Conservation (phyloP, 64 coral and sea anemone genomes). For the Stichodactyla mertensii region DNA sequence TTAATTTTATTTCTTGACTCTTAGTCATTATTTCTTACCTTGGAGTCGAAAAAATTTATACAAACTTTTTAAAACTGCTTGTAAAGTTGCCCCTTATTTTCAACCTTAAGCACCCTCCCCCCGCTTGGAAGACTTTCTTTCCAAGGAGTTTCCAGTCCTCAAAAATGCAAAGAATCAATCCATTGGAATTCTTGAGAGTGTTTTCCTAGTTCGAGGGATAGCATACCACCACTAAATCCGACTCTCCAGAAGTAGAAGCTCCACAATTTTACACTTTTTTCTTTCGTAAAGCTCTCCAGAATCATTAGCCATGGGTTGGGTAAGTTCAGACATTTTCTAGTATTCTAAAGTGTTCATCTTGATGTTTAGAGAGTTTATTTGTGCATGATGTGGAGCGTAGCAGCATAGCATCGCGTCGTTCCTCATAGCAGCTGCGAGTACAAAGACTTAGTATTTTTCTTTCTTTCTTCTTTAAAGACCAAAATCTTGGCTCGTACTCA, state of each 20-base stretch:
- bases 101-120: background rate
- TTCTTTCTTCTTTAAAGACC: background rate
- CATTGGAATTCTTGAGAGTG: background rate
- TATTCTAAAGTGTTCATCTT: background rate
- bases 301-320: slow-evolving; percentile 3
- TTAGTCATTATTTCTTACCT: background rate
- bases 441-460: background rate
- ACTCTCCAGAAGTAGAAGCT: background rate
- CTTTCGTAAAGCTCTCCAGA: background rate
- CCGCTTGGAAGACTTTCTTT: background rate
- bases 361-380: background rate
- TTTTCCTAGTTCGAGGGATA: background rate
- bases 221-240: background rate
- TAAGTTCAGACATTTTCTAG: background rate
- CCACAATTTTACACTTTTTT: background rate
- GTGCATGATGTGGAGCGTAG: background rate
- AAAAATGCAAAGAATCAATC: background rate
- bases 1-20: background rate
- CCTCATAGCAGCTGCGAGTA: background rate
- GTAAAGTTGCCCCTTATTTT: background rate
- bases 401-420: background rate
- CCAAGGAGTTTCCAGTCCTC: background rate
- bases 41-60: background rate
- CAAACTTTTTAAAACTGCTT: background rate
- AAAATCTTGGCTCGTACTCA: background rate